These are phyloP conservation scores for Cheilosia vernalis DNA, from an alignment of 2,888 invertebrate genomes.

Conservation along the genomic window DNA sequence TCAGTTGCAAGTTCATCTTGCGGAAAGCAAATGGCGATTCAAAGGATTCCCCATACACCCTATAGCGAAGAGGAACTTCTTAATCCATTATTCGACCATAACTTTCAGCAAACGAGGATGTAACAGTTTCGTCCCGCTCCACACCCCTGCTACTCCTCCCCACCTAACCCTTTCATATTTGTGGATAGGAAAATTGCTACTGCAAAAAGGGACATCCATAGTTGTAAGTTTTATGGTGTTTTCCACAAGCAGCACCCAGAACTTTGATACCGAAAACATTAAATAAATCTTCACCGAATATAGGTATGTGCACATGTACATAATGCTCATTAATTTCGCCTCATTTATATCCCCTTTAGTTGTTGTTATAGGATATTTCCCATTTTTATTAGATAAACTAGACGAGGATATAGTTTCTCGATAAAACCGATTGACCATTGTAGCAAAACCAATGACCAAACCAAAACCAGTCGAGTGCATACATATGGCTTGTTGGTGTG, in stretches of 20 bases:
- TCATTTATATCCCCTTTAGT: constrained; percentile 49
- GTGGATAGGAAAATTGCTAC: constrained; percentile 21
- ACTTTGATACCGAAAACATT: constrained; percentile 47
- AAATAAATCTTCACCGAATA: constrained; percentile 48
- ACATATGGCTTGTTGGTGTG: constrained; percentile 41
- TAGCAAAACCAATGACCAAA: constrained; percentile 38
- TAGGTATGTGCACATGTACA: constrained; percentile 19
- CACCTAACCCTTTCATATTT: constrained; percentile 10
- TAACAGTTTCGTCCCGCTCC: constrained; percentile 33
- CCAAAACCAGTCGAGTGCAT: constrained; percentile 27
- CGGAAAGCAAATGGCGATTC: constrained; percentile 34
- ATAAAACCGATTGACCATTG: constrained; percentile 43
- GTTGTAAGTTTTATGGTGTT: constrained; percentile 18
- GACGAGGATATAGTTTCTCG: constrained; percentile 9
- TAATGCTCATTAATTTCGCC: constrained; percentile 62
- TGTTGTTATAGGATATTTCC: constrained; percentile 6
- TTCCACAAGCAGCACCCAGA: constrained; percentile 10
- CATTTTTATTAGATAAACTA: not conserved
- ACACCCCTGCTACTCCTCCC: not conserved
- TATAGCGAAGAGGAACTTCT: constrained; percentile 34
- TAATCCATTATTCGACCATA: constrained; percentile 66
- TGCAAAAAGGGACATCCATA: constrained; percentile 40
- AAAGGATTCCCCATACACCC: constrained; percentile 13
- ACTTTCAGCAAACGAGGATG: constrained; percentile 50
- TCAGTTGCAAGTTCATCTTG: constrained; percentile 50